These are phyloP conservation scores for Hozukius guyotensis DNA, from an alignment of 2,797 vertebrate genomes.

Conservation along the genomic window DNA sequence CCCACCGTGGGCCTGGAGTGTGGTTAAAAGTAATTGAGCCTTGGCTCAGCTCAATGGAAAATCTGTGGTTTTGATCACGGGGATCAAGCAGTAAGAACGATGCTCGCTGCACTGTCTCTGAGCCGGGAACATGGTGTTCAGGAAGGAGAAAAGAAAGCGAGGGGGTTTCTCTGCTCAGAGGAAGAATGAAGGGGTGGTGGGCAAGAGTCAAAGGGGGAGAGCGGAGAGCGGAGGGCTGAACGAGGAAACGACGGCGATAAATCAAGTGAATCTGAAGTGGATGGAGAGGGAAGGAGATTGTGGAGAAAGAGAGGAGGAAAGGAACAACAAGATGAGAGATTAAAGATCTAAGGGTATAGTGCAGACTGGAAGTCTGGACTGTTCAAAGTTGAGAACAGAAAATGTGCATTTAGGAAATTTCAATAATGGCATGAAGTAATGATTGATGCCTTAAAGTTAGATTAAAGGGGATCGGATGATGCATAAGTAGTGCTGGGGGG, in stretches of 20 bases:
- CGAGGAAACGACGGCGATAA: constrained; percentile 34
- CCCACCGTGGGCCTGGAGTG: constrained; percentile 24
- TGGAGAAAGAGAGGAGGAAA: not conserved
- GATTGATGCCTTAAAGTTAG: constrained; percentile 49
- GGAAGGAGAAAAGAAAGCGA: constrained; percentile 50
- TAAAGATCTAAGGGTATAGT: not conserved
- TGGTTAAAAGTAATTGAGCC: constrained; percentile 58
- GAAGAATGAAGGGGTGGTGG: constrained; percentile 29
- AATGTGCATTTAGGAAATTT: constrained; percentile 10
- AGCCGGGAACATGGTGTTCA: constrained; percentile 58
- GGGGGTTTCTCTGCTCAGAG: constrained; percentile 4
- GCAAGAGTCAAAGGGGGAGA: constrained; percentile 13
- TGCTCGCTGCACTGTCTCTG: constrained; percentile 48
- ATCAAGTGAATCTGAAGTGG: constrained; percentile 43
- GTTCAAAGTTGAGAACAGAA: constrained; percentile 9
- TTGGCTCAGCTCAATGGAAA: constrained; percentile 76
- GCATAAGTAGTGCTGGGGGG: constrained; percentile 18
- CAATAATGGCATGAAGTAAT: constrained; percentile 1
- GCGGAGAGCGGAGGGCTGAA: constrained; percentile 12
- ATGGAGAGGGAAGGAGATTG: not conserved
- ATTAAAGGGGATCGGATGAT: constrained; percentile 38
- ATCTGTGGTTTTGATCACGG: constrained; percentile 72
- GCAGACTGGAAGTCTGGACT: not conserved
- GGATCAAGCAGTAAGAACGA: constrained; percentile 50
- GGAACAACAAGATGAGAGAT: not conserved